Evolutionary conservation across 2,888 invertebrate species (phyloP), one percentile per base, ranked within the genome.

Genomic region (Hirtodrosophila cameraria): DNA sequence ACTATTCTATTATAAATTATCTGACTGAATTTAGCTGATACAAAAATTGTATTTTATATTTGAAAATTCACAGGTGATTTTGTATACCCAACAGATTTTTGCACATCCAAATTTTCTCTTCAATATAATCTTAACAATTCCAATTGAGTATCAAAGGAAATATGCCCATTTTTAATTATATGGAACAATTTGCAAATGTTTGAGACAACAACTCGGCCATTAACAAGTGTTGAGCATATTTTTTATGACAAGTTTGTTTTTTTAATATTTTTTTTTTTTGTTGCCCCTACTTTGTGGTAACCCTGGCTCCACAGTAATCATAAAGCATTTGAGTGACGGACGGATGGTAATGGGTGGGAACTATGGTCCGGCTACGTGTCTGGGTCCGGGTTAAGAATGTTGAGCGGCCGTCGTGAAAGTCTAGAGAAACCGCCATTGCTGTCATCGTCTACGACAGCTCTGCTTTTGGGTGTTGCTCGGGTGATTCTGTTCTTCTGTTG

Each of bases 191-290:
- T 42, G 48, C 18, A 18, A 38, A 52, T 43, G 20, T 28, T 9
- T 35, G 38, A 64, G 52, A 48, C 57, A 42, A 27, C 20, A 9
- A 20, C 35, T 39, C 27, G 35, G 62, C 67, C 84, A 69, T 64
- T 66, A 82, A 83, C 82, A 82, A 85, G 86, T 72, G 81, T 68
- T 57, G 69, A 70, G 66, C 67, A 80, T 75, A 82, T 83, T 82
- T 79, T 85, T 83, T 69, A 79, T 52, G 74, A 70, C 76, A 74
- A 65, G 28, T 66, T 69, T 75, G 59, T 8, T 33, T 31, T 38
- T 43, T 13, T n/a, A n/a, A n/a, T n/a, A n/a, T 41, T 53, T 31
- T 39, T 31, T 27, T 55, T 20, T 28, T 6, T 28, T 13, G 27
- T 30, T 57, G 16, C 50, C 13, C 36, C 8, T n/a, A 41, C 41